A percentile compares a stretch with the other conserved stretches of the same genome.
Conservation (phyloP, 1,140 invertebrate genomes). For the Zaprionus kolodkinae region DNA sequence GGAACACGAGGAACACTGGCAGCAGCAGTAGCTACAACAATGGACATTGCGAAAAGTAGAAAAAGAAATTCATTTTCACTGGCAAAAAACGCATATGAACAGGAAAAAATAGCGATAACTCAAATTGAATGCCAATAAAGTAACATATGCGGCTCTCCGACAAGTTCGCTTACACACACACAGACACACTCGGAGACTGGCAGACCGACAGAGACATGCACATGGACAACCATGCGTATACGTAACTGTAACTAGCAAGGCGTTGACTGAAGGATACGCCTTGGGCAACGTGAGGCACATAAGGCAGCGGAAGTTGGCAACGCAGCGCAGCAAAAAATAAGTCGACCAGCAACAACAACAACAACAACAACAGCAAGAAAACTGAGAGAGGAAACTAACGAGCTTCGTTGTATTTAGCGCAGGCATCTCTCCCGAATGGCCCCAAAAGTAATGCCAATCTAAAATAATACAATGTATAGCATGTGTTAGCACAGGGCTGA, state of each 20-base stretch:
- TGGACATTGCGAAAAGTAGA: constrained; percentile 62
- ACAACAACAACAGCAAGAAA: constrained; percentile 25
- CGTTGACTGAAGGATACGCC: constrained; percentile 60
- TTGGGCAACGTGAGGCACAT: constrained; percentile 44
- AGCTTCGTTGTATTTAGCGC: constrained; percentile 71
- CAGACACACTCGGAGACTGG: constrained; percentile 11
- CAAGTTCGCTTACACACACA: constrained; percentile 29
- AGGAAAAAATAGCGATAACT: constrained; percentile 80
- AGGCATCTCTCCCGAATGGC: constrained; percentile 41
- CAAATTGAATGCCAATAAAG: constrained; percentile 80
- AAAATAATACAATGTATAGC: constrained; percentile 70
- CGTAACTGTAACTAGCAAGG: constrained; percentile 67
- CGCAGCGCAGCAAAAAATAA: constrained; percentile 19
- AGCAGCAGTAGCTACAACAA: constrained; percentile 38
- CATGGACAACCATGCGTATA: constrained; percentile 43
- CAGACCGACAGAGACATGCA: constrained; percentile 19
- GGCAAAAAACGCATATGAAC: constrained; percentile 71
- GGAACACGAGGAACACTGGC: constrained; percentile 7
- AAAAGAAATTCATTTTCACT: constrained; percentile 64
- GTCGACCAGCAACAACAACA: background rate
- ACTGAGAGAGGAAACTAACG: constrained; percentile 72
- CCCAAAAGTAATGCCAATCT: constrained; percentile 70
- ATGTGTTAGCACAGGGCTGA: constrained; percentile 37
- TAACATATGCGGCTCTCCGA: constrained; percentile 71
- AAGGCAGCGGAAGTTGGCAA: constrained; percentile 48